phyloP scores from a whole-genome alignment of 2,797 vertebrate species.

The Adelosebastes latens region DNA sequence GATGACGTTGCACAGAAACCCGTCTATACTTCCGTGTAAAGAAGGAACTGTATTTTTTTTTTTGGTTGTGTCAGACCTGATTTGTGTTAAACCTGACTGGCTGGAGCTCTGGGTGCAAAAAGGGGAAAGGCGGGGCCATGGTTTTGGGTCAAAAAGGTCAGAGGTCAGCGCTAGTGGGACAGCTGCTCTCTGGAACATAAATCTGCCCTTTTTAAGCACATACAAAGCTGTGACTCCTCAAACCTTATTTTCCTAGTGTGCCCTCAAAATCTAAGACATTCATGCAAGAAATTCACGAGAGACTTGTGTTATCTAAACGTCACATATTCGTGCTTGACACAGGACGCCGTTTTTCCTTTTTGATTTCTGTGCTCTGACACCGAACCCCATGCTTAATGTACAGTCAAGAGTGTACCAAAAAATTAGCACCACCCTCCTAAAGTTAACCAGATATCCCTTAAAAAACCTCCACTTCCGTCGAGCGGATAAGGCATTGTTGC shows the following conservation, averaged over 20 bases:
- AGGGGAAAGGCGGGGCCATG: not conserved
- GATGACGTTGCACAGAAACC: no score
- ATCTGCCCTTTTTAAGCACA: conserved; percentile 35
- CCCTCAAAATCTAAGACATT: conserved; percentile 54
- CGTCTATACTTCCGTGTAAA: not conserved
- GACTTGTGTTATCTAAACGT: conserved; percentile 49
- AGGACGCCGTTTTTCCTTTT: conserved; percentile 27
- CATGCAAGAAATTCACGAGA: conserved; percentile 70
- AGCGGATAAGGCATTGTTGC: conserved; percentile 63
- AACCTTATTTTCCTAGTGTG: conserved; percentile 7
- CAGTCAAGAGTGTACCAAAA: conserved; percentile 48
- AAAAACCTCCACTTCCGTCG: conserved; percentile 15
- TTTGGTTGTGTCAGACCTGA: conserved; percentile 73
- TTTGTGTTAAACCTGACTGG: conserved; percentile 68
- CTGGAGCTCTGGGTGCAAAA: conserved; percentile 50
- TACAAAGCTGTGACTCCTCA: conserved; percentile 29
- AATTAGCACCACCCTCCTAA: conserved; percentile 47
- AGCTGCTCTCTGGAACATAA: conserved; percentile 21
- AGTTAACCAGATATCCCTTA: not conserved
- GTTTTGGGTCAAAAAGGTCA: conserved; percentile 31
- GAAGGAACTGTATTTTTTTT: conserved; percentile 42
- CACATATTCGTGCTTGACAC: conserved; percentile 36
- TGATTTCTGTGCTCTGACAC: conserved; percentile 26
- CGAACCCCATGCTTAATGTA: conserved; percentile 21
- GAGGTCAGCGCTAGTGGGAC: conserved; percentile 30